Conservation (phyloP, 2,113 vertebrate genomes). For the Vulpes lagopus region DNA sequence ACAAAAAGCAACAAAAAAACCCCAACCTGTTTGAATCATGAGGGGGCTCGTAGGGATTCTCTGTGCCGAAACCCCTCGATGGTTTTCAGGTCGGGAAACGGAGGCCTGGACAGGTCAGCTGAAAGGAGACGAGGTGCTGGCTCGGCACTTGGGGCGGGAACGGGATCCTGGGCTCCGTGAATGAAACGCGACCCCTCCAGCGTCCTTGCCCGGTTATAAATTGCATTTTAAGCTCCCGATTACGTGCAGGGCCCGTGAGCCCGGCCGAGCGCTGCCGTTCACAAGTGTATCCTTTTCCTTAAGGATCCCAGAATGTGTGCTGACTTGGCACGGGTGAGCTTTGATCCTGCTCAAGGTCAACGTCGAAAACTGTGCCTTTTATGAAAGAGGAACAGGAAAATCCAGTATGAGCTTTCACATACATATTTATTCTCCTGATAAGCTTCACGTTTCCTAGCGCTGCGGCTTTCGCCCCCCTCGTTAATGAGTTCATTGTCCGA, state of each 20-base stretch:
- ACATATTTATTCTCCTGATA: slow-evolving; percentile 64
- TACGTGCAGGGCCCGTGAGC: neutral
- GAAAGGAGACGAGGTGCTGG: neutral
- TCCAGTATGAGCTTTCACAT: slow-evolving; percentile 65
- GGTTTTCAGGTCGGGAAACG: slow-evolving; percentile 49
- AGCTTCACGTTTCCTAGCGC: neutral
- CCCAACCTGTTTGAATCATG: neutral
- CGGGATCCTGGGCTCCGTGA: neutral
- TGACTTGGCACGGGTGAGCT: slow-evolving; percentile 67
- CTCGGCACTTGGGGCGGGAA: neutral
- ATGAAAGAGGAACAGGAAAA: slow-evolving; percentile 71
- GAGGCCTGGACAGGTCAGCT: neutral
- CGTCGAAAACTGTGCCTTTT: neutral
- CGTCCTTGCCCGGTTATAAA: neutral
- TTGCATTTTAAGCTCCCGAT: slow-evolving; percentile 1
- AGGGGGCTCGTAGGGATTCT: neutral
- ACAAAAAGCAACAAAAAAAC: neutral
- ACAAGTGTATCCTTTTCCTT: slow-evolving; percentile 76
- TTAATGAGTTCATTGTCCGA: neutral
- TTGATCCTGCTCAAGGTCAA: slow-evolving; percentile 69
- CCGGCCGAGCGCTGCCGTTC: slow-evolving; percentile 32
- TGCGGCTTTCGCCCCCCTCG: neutral
- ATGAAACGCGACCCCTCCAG: slow-evolving; percentile 39
- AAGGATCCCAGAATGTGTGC: slow-evolving; percentile 57
- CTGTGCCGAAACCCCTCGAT: neutral